Conservation (phyloP, 1,140 invertebrate genomes). For the Trissolcus basalis region DNA sequence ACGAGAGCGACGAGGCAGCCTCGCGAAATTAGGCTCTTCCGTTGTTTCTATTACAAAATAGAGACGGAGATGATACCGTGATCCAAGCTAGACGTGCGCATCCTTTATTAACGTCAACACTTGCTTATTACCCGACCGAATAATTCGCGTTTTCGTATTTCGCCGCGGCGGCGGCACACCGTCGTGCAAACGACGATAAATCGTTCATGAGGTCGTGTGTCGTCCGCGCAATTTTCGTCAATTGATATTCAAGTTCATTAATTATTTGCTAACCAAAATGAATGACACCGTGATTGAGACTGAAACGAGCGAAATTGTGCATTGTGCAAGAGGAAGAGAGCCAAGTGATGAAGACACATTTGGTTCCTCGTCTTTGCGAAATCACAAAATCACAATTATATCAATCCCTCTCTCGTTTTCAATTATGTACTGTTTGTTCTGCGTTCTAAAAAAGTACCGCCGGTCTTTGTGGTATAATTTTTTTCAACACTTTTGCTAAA, state of each 20-base stretch:
- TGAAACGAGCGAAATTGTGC: constrained; percentile 24
- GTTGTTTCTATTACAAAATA: constrained; percentile 78
- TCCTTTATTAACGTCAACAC: constrained; percentile 59
- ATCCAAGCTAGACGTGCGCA: constrained; percentile 60
- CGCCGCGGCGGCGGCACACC: not conserved
- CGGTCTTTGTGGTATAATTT: no score
- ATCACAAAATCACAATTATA: no score
- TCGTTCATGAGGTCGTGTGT: constrained; percentile 4
- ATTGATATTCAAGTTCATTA: constrained; percentile 40
- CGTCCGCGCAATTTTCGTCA: constrained; percentile 24
- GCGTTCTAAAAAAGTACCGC: no score
- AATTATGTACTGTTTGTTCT: no score
- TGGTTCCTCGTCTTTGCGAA: no score
- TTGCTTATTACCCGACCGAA: constrained; percentile 32
- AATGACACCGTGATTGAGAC: constrained; percentile 17
- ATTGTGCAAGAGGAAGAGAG: constrained; percentile 15
- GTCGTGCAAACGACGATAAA: constrained; percentile 1
- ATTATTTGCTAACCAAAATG: constrained; percentile 35
- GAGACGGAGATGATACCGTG: constrained; percentile 69
- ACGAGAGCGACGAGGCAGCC: constrained; percentile 56
- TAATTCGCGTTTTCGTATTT: constrained; percentile 46
- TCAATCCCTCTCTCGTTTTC: no score
- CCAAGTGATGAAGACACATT: no score
- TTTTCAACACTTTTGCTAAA: no score
- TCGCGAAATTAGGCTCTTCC: constrained; percentile 76